Base-by-base conservation (phyloP, 2,113 vertebrate species). In the Speoplatyrhinus poulsoni region DNA sequence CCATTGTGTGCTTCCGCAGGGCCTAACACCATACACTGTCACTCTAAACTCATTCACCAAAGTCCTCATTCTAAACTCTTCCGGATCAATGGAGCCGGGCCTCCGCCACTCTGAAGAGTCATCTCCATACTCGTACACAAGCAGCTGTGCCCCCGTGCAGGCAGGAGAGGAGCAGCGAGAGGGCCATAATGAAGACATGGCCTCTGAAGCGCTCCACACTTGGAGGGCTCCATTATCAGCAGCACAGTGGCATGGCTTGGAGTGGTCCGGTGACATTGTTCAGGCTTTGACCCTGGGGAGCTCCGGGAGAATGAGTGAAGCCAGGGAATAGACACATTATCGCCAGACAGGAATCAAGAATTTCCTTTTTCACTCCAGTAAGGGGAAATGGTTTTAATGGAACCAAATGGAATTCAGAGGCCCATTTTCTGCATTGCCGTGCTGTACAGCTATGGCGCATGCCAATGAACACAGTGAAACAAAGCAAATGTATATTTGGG, bases 231-330 rank as follows among this genome's bases (percentile, higher is more conserved):
- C 77, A 87, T 88, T 86, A 87, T 88, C 67, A 83, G 82, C 19
- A 78, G 73, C 69, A 70, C 73, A 80, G 79, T 72, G 41, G 73
- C 72, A 33, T 75, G 61, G 75, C 70, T 77, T 82, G 80, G 88
- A 87, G 88, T 81, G 84, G 76, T 85, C 61, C 60, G 58, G 60
- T 80, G 86, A 90, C 89, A 91, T 91, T 92, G 89, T 92, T 88
- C 82, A 80, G 82, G 78, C 73, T 82, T 62, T 9, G 65, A 83
- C 80, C 81, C 83, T 55, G 56, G 73, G 85, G 82, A 81, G 83
- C 79, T 77, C 74, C 77, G 80, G 80, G 85, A 89, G 89, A 88
- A 76, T 60, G 79, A 80, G 69, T 79, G 72, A 76, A 84, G 70
- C 81, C 69, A 68, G 80, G 79, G 82, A 89, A 85, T 36, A 73